phyloP scores from a whole-genome alignment of 2,797 vertebrate genomes.

The Aulostomus chinensis region DNA sequence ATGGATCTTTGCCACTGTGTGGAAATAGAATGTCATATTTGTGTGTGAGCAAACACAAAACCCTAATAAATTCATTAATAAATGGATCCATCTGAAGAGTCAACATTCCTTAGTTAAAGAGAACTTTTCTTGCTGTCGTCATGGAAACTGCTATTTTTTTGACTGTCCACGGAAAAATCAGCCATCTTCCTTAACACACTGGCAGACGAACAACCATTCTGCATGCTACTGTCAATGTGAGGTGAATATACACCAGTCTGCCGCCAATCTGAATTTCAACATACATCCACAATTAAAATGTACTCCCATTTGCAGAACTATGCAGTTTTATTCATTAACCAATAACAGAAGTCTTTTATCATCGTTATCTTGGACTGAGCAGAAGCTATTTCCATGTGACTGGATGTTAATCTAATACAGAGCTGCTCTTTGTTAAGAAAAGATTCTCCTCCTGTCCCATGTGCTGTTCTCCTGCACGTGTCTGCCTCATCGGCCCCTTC shows the following conservation, averaged over 20 bases:
- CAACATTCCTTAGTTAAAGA: slow-evolving; percentile 19
- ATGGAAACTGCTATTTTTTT: background rate
- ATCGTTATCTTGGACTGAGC: background rate
- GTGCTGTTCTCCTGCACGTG: slow-evolving; percentile 1
- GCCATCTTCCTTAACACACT: slow-evolving; percentile 36
- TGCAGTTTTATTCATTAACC: no score
- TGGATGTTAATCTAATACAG: slow-evolving; percentile 10
- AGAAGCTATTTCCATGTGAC: slow-evolving; percentile 25
- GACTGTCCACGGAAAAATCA: background rate
- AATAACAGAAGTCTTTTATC: background rate
- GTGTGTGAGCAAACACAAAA: slow-evolving; percentile 34
- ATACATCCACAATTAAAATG: background rate
- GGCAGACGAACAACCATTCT: no score
- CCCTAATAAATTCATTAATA: slow-evolving; percentile 37
- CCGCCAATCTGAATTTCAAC: background rate
- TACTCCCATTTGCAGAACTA: background rate
- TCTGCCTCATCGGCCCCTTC: no score
- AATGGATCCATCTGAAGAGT: slow-evolving; percentile 26
- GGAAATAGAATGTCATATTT: slow-evolving; percentile 11
- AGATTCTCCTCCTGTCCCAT: background rate
- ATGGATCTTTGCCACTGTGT: no score
- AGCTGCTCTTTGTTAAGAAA: slow-evolving; percentile 42
- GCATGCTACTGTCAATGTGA: no score
- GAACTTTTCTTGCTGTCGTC: no score
- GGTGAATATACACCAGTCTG: background rate